phyloP scores from a whole-genome alignment of 2,888 invertebrate genomes.

The Thumatha senex region DNA sequence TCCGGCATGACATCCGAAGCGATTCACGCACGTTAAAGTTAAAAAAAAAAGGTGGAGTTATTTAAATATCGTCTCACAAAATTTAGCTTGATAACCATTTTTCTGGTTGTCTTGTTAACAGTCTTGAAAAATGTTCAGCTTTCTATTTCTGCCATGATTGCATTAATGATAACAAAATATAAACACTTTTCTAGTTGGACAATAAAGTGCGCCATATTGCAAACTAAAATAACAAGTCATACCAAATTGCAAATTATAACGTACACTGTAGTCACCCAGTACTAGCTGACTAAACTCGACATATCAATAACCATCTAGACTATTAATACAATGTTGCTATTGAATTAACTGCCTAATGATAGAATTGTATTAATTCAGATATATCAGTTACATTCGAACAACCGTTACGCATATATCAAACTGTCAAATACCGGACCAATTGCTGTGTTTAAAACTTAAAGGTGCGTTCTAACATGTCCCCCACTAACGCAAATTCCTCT shows the following conservation, averaged over 20 bases:
- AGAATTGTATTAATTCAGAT: constrained; percentile 52
- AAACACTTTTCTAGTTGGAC: neutral
- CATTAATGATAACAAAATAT: too few relatives aligned
- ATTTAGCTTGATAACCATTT: too few relatives aligned
- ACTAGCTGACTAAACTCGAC: constrained; percentile 10
- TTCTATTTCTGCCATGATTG: too few relatives aligned
- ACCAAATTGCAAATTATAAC: constrained; percentile 18
- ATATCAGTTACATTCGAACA: constrained; percentile 18
- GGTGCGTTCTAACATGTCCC: constrained; percentile 65
- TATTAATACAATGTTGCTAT: constrained; percentile 33
- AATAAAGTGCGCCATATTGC: neutral
- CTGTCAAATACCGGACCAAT: constrained; percentile 77
- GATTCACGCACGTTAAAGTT: too few relatives aligned
- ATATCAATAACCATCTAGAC: constrained; percentile 22
- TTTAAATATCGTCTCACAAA: too few relatives aligned
- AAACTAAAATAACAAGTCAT: constrained; percentile 19
- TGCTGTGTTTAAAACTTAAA: constrained; percentile 64
- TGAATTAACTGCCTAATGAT: constrained; percentile 41
- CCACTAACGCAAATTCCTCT: constrained; percentile 65
- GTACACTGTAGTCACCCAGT: constrained; percentile 6
- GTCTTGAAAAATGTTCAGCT: too few relatives aligned
- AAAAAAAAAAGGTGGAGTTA: too few relatives aligned
- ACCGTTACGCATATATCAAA: constrained; percentile 64
- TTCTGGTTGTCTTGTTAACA: too few relatives aligned
- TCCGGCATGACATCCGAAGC: too few relatives aligned